phyloP scores from a whole-genome alignment of 2,888 invertebrate species.

The Aporophyla lueneburgensis region DNA sequence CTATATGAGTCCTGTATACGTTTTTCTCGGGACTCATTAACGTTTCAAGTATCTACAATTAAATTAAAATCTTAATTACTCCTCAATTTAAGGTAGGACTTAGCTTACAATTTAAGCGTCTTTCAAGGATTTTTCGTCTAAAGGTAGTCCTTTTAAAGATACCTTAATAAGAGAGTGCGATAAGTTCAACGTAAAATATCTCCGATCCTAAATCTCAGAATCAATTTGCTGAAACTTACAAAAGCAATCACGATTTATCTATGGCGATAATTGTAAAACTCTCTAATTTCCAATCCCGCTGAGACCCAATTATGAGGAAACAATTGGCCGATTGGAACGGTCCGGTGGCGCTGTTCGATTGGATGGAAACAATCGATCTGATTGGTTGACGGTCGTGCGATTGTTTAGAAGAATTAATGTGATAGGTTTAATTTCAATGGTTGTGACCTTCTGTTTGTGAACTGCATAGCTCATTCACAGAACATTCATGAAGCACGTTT shows the following conservation, averaged over 20 bases:
- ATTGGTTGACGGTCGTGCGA: slow-evolving; percentile 29
- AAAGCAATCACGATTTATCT: slow-evolving; percentile 60
- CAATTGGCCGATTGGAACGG: slow-evolving; percentile 55
- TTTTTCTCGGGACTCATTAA: neutral
- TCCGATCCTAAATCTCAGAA: slow-evolving; percentile 31
- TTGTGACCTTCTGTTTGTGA: neutral
- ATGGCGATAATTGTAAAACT: slow-evolving; percentile 65
- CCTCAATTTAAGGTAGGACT: neutral
- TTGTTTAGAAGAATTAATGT: slow-evolving; percentile 48
- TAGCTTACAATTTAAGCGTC: neutral
- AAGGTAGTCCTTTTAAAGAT: neutral
- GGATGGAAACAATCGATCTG: slow-evolving; percentile 49
- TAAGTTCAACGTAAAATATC: slow-evolving; percentile 1
- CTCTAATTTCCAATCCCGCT: slow-evolving; percentile 53
- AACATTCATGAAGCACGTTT: neutral
- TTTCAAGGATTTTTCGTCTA: neutral
- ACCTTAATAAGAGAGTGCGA: neutral
- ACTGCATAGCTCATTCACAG: neutral
- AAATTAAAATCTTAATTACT: no score
- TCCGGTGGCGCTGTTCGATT: slow-evolving; percentile 43
- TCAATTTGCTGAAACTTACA: slow-evolving; percentile 43
- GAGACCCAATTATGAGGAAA: slow-evolving; percentile 64
- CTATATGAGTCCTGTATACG: neutral
- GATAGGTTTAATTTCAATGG: slow-evolving; percentile 27
- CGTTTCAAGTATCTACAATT: neutral